phyloP scores from a whole-genome alignment of 2,797 vertebrate genomes.

The Coreius guichenoti region DNA sequence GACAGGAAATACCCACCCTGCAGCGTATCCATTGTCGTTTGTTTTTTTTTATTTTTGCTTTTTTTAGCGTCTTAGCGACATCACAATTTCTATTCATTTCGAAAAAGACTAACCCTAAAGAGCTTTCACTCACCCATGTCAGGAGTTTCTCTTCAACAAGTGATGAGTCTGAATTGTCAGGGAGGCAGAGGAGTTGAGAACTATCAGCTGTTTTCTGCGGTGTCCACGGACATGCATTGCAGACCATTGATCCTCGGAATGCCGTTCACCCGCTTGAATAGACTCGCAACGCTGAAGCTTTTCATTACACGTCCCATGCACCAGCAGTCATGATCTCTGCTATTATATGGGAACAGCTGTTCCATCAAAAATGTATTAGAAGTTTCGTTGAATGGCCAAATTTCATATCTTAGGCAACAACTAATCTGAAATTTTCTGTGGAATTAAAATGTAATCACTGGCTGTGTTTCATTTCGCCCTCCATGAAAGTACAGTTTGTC shows the following conservation, averaged over 20 bases:
- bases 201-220: conserved; percentile 8
- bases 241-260: conserved; percentile 29
- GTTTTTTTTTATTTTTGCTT: conserved; percentile 6
- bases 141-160: conserved; percentile 23
- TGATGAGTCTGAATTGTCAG: conserved; percentile 35
- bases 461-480: conserved; percentile 17
- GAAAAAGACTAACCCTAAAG: conserved; percentile 16
- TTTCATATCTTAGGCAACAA: conserved; percentile 18
- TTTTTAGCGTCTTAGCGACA: neutral
- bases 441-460: conserved; percentile 10
- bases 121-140: conserved; percentile 18
- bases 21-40: neutral
- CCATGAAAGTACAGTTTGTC: conserved; percentile 40
- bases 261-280: conserved; percentile 23
- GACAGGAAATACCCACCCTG: neutral
- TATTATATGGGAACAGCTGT: conserved; percentile 54
- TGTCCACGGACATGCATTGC: conserved; percentile 6
- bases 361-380: conserved; percentile 56
- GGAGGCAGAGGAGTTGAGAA: neutral
- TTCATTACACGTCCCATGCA: conserved; percentile 38
- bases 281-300: conserved; percentile 21
- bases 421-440: neutral
- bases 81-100: conserved; percentile 1
- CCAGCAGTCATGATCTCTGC: conserved; percentile 45
- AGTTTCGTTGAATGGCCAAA: conserved; percentile 40